Evolutionary conservation across 1,140 invertebrate species (phyloP).

Genomic region (Neotoxoptera formosana): DNA sequence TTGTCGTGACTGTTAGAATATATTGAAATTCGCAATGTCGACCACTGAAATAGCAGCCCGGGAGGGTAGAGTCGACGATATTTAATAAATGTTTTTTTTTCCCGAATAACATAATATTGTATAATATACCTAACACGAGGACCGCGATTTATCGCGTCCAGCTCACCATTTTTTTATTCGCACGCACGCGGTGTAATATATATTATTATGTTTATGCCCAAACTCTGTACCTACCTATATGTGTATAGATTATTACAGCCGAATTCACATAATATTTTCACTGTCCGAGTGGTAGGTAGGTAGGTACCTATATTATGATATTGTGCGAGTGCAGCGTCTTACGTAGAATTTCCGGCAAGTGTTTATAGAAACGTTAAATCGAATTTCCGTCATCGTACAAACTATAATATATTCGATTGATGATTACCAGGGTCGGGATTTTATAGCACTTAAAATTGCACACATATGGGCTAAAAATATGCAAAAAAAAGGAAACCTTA

Average conservation of each 20-base stretch:
- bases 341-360: not conserved
- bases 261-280: not conserved
- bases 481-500: too few species aligned
- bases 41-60: not conserved
- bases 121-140: too few species aligned
- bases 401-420: too few species aligned
- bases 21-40: not conserved
- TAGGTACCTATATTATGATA: not conserved
- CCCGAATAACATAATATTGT: too few species aligned
- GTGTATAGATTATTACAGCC: not conserved
- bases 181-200: not conserved
- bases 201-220: not conserved
- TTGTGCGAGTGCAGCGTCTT: not conserved
- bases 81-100: conserved; percentile 13
- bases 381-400: too few species aligned
- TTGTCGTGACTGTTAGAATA: too few species aligned
- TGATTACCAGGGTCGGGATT: too few species aligned
- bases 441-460: too few species aligned
- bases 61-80: not conserved
- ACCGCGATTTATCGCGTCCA: not conserved
- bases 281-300: not conserved
- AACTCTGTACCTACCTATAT: not conserved
- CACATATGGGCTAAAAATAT: too few species aligned
- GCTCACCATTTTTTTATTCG: not conserved
- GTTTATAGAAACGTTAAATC: too few species aligned